Evolutionary conservation across 2,797 vertebrate genomes (phyloP).

Genomic region (Neopelma chrysocephalum): DNA sequence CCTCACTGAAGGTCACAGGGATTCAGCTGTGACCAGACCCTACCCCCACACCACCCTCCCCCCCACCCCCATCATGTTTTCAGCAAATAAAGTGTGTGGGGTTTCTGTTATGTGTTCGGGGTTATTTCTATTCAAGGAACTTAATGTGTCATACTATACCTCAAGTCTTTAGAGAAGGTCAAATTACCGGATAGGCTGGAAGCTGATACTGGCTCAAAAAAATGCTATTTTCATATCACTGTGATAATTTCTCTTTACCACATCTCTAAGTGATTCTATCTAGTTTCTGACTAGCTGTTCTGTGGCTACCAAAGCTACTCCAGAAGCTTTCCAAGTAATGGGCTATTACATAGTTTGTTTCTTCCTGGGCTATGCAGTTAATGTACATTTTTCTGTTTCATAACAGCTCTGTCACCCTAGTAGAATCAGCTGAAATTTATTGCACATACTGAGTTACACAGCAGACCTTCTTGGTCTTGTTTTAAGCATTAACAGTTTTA

Average conservation of each 20-base stretch:
- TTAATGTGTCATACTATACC: neutral
- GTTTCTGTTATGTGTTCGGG: neutral
- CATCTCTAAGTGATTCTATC: neutral
- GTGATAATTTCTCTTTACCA: neutral
- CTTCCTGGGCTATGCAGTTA: neutral
- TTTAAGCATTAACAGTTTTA: neutral
- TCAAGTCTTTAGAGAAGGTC: neutral
- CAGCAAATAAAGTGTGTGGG: fast-evolving
- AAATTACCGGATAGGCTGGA: neutral
- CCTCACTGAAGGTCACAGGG: neutral
- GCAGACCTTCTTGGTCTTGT: neutral
- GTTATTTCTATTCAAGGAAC: neutral
- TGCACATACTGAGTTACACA: neutral
- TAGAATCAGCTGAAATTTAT: neutral
- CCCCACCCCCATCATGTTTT: neutral
- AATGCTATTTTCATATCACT: neutral
- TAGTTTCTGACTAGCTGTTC: neutral
- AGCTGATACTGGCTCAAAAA: neutral
- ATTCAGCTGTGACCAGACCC: neutral
- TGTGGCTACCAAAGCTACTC: neutral
- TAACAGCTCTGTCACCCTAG: neutral
- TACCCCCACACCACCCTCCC: neutral
- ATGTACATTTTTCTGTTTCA: neutral
- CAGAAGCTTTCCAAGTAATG: neutral
- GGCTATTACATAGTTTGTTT: neutral